phyloP scores from a whole-genome alignment of 2,888 invertebrate genomes.

The Agriopis aurantiaria region DNA sequence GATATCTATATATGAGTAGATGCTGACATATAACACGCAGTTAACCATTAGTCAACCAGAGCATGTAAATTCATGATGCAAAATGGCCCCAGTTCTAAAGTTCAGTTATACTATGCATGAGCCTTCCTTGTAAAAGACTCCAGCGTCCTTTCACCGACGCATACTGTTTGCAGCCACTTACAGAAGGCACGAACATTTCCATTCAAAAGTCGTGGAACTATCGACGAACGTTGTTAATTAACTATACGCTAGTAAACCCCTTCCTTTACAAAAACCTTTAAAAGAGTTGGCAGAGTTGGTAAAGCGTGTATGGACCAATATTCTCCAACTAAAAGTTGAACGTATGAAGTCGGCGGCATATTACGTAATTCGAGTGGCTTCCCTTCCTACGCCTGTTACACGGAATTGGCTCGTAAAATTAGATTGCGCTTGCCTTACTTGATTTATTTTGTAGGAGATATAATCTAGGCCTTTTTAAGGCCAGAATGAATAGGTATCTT shows the following conservation, averaged over 20 bases:
- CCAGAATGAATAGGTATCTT: too few species aligned
- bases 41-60: neutral
- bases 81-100: neutral
- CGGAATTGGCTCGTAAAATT: constrained; percentile 7
- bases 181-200: constrained; percentile 12
- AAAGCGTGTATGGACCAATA: constrained; percentile 20
- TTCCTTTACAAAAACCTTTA: constrained; percentile 17
- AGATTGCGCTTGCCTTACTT: constrained; percentile 1
- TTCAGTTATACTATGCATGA: neutral
- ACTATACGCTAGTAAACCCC: constrained; percentile 7
- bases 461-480: too few species aligned
- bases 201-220: constrained; percentile 12
- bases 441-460: too few species aligned
- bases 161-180: constrained; percentile 9
- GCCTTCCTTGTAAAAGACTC: neutral
- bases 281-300: constrained; percentile 21
- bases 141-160: neutral
- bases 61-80: neutral
- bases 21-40: neutral
- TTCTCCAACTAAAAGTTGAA: constrained; percentile 19
- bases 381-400: constrained; percentile 12
- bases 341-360: constrained; percentile 14
- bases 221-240: constrained; percentile 10
- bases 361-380: constrained; percentile 19
- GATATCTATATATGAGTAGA: neutral